These are phyloP conservation scores for Campaea margaritaria DNA, from an alignment of 2,888 invertebrate genomes.

Conservation along the genomic window DNA sequence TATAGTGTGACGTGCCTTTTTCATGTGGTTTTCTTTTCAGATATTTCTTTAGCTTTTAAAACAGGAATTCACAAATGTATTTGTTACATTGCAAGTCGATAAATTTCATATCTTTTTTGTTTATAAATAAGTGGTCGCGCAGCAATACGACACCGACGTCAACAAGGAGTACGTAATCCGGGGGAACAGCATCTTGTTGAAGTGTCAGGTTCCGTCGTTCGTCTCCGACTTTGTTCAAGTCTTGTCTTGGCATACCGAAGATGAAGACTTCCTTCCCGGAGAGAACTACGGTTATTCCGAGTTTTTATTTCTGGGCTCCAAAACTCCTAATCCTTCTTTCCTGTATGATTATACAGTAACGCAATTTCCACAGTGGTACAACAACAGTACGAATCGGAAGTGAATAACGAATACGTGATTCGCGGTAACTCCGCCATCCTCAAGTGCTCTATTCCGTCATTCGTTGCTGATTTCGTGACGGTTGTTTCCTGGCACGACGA, in stretches of 20 bases:
- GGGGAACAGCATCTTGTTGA: conserved; percentile 92
- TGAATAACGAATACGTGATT: conserved; percentile 96
- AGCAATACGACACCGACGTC: conserved; percentile 93
- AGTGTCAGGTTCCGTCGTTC: conserved; percentile 94
- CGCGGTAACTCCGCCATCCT: conserved; percentile 95
- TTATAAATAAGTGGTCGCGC: conserved; percentile 88
- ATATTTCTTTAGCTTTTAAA: background rate
- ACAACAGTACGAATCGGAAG: conserved; percentile 96
- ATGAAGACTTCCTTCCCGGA: conserved; percentile 89
- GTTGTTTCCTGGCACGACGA: conserved; percentile 95
- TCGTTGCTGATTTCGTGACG: conserved; percentile 96
- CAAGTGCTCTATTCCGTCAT: conserved; percentile 96
- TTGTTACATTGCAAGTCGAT: background rate
- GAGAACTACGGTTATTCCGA: conserved; percentile 84
- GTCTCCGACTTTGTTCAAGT: conserved; percentile 94
- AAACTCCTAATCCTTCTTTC: conserved; percentile 39
- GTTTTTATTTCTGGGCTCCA: conserved; percentile 31
- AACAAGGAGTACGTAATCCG: conserved; percentile 94
- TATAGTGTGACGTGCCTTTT: background rate
- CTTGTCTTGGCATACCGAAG: conserved; percentile 92
- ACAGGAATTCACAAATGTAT: conserved; percentile 4
- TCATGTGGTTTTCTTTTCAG: conserved; percentile 20
- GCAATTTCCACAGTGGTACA: conserved; percentile 90
- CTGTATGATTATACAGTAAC: conserved; percentile 16
- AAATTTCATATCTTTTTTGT: conserved; percentile 35